These are phyloP conservation scores for Hetaerina titia DNA, from an alignment of 2,888 invertebrate genomes.

Conservation along the genomic window DNA sequence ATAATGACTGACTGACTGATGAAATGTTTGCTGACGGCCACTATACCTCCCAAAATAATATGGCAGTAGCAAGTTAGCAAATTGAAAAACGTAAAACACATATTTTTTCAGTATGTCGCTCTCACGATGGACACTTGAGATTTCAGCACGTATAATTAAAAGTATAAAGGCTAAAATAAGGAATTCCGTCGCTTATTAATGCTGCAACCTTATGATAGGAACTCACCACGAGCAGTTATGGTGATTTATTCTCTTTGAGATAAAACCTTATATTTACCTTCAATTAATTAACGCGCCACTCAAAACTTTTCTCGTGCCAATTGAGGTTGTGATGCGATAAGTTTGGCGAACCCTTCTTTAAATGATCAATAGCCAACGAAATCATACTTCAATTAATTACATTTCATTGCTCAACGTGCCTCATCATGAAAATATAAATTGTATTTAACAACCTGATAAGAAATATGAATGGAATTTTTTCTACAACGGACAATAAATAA, in stretches of 20 bases:
- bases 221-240: not conserved
- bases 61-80: no score
- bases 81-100: no score
- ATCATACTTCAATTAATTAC: constrained; percentile 12
- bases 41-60: no score
- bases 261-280: not conserved
- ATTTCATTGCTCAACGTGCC: not conserved
- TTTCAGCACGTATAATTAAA: not conserved
- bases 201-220: not conserved
- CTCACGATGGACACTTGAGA: not conserved
- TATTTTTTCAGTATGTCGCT: not conserved
- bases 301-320: not conserved
- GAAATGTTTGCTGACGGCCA: no score
- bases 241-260: not conserved
- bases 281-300: not conserved
- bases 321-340: not conserved
- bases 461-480: not conserved
- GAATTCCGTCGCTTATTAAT: not conserved
- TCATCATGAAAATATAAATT: not conserved
- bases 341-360: not conserved
- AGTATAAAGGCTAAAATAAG: not conserved
- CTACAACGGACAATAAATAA: not conserved
- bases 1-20: no score
- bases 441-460: not conserved
- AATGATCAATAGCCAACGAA: not conserved